Base-by-base conservation (phyloP, 2,113 vertebrate species). In the Dicentrarchus labrax region DNA sequence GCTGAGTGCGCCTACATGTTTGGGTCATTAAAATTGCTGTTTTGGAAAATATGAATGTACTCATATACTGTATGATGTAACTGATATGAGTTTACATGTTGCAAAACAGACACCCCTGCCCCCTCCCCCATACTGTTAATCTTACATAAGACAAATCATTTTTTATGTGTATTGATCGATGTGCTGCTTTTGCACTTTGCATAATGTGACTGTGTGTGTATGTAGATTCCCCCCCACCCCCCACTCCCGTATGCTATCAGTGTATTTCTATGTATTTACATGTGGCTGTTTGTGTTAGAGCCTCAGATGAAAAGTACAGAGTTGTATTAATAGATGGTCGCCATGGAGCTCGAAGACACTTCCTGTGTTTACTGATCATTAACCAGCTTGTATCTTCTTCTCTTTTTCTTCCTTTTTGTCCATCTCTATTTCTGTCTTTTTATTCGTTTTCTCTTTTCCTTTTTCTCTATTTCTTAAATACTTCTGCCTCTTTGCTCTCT, bases 341-440 rank as follows among this genome's bases (percentile, higher is more conserved):
- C 91, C 93, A 93, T 89, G 91, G 90, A 88, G 91, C 66, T 85
- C 41, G 24, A 73, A 90, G 70, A 73, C 80, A 86, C 82, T 91
- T 86, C 76, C 84, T 81, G 80, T 84, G 74, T 88, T 85, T 83
- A 54, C 80, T 82, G 77, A 86, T 82, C 22, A 66, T 87, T 90
- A 80, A 85, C 56, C 61, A 77, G 80, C 64, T 60, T 65, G 30
- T 74, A 2, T 72, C 45, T 69, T 74, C 71, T 81, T 56, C 60
- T 80, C 30, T 50, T 56, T 45, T 6, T 56, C 13, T 30, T 65
- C 21, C 21, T 41, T 24, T 50, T 38, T 21, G 5, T 51, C 17
- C 66, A 17, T 45, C 24, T 62, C 5, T 43, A 2, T 56, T 24
- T 51, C 1, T 15, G 5, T 30, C 15, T 72, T 69, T 53, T 30